A percentile compares a stretch with the other conserved stretches of the same genome.
Conservation (phyloP, 2,888 invertebrate genomes). For the Nomada lathburiana region DNA sequence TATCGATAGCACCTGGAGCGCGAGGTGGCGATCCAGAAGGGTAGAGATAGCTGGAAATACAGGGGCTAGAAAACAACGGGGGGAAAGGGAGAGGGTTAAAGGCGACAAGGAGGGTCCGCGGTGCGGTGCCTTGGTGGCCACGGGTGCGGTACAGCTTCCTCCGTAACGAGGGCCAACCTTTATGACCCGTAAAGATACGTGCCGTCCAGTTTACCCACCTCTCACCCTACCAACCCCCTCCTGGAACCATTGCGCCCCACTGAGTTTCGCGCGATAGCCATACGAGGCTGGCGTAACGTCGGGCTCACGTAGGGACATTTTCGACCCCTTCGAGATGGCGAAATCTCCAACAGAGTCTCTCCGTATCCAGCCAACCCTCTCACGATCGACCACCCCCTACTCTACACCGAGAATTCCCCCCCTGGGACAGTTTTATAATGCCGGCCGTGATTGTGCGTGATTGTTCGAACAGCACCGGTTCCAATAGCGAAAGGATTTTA, state of each 20-base stretch:
- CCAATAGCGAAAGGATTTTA: constrained; percentile 53
- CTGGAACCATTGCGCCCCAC: constrained; percentile 50
- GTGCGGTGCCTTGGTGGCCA: constrained; percentile 84
- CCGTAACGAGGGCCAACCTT: constrained; percentile 83
- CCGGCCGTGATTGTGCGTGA: constrained; percentile 79
- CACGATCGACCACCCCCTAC: constrained; percentile 45
- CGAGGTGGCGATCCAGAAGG: constrained; percentile 18
- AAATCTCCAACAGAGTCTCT: constrained; percentile 73
- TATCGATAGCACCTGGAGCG: constrained; percentile 51
- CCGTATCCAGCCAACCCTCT: constrained; percentile 52
- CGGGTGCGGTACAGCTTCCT: constrained; percentile 80
- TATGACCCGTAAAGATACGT: constrained; percentile 84
- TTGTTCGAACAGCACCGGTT: constrained; percentile 72
- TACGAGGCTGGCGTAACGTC: constrained; percentile 64
- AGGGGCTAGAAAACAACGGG: neutral
- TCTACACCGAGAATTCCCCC: constrained; percentile 66
- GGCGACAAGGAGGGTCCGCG: constrained; percentile 71
- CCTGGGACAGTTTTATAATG: constrained; percentile 80
- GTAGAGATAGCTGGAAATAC: neutral
- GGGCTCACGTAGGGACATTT: constrained; percentile 72
- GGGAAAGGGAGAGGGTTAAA: constrained; percentile 61
- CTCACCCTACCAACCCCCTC: constrained; percentile 14
- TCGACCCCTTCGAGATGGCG: constrained; percentile 75
- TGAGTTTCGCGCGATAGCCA: constrained; percentile 52
- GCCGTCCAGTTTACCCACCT: constrained; percentile 80